phyloP scores from a whole-genome alignment of 2,113 vertebrate genomes.

The Poecile atricapillus region DNA sequence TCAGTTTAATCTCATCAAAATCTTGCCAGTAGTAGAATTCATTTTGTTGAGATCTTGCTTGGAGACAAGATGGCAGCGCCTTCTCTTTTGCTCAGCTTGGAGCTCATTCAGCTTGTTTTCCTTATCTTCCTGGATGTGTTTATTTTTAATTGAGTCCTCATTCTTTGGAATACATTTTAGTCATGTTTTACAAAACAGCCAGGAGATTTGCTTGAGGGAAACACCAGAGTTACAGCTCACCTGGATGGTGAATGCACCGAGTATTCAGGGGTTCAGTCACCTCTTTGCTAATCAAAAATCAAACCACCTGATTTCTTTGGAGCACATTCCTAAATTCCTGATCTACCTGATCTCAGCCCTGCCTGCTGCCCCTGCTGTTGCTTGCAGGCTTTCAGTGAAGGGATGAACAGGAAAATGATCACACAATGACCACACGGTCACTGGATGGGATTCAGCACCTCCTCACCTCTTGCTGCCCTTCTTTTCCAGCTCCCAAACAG shows the following conservation, averaged over 20 bases:
- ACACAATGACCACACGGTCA: neutral
- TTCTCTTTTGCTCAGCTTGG: conserved; percentile 37
- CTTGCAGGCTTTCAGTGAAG: neutral
- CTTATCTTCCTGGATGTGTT: neutral
- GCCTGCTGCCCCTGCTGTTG: neutral
- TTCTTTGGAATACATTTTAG: neutral
- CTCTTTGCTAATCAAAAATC: neutral
- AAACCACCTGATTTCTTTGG: neutral
- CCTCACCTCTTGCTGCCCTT: neutral
- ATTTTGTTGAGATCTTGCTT: conserved; percentile 57
- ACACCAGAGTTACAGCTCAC: neutral
- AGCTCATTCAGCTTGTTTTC: conserved; percentile 8
- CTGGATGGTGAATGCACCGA: neutral
- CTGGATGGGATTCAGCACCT: neutral
- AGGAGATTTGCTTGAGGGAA: neutral
- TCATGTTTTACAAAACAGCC: neutral
- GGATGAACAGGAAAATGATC: neutral
- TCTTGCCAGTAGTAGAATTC: conserved; percentile 66
- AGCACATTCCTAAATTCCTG: neutral
- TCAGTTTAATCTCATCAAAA: conserved; percentile 68
- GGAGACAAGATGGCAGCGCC: conserved; percentile 55
- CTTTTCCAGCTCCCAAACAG: neutral
- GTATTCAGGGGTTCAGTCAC: neutral
- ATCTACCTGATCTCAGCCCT: neutral
- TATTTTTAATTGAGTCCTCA: conserved; percentile 9